phyloP scores from a whole-genome alignment of 1,140 invertebrate genomes.

The Acyrthosiphon pisum region DNA sequence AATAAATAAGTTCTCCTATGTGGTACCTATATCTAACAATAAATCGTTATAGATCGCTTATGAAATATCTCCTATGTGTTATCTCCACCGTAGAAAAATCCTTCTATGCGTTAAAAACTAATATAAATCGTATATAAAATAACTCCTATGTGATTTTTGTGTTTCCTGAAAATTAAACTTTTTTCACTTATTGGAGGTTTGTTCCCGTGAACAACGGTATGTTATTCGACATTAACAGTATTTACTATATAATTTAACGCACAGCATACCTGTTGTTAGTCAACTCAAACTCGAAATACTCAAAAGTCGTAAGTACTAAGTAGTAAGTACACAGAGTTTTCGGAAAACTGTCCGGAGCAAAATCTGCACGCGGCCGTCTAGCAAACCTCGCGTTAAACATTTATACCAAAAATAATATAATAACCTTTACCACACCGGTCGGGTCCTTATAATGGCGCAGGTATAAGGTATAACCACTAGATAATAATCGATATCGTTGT shows the following conservation, averaged over 20 bases:
- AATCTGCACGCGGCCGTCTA: neutral
- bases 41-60: too few species aligned
- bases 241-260: neutral
- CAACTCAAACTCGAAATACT: neutral
- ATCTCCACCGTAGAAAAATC: too few species aligned
- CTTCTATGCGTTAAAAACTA: too few species aligned
- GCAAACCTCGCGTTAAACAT: neutral
- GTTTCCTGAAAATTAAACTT: too few species aligned
- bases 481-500: conserved; percentile 12
- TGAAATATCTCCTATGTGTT: too few species aligned
- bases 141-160: too few species aligned
- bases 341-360: neutral
- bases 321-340: neutral
- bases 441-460: neutral
- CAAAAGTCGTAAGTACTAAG: neutral
- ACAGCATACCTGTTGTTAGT: neutral
- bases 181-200: too few species aligned
- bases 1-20: too few species aligned
- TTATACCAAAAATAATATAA: too few species aligned
- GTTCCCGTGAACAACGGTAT: neutral
- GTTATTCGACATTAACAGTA: neutral
- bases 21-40: too few species aligned
- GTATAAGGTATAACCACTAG: neutral
- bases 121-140: too few species aligned
- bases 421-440: neutral